Evolutionary conservation across 1,140 invertebrate species (phyloP).

Genomic region (Drosophila sp.): DNA sequence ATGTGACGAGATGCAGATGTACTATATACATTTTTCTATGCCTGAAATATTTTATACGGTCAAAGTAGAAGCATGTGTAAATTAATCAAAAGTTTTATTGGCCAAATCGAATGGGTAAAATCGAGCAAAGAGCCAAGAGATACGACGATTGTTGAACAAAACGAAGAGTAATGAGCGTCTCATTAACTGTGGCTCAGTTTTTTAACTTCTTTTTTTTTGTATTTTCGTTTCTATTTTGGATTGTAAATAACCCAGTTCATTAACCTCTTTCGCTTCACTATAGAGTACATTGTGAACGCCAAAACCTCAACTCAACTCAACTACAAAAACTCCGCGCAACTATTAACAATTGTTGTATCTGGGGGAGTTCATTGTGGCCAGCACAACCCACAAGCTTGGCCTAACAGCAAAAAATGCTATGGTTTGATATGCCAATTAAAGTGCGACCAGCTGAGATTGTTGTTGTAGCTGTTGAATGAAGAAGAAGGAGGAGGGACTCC

Average conservation of each 20-base stretch:
- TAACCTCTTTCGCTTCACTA: slow-evolving; percentile 51
- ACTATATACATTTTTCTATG: slow-evolving; percentile 47
- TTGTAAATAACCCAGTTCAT: slow-evolving; percentile 75
- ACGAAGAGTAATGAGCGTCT: slow-evolving; percentile 71
- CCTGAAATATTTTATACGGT: slow-evolving; percentile 55
- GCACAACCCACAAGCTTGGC: slow-evolving; percentile 58
- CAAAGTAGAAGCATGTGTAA: slow-evolving; percentile 38
- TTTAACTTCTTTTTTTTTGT: slow-evolving; percentile 19
- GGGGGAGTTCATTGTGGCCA: slow-evolving; percentile 58
- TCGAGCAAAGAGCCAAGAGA: slow-evolving; percentile 15
- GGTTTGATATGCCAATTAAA: slow-evolving; percentile 79
- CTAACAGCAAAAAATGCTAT: slow-evolving; percentile 66
- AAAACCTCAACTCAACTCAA: slow-evolving; percentile 12
- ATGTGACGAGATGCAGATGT: slow-evolving; percentile 46
- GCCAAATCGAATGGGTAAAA: slow-evolving; percentile 30
- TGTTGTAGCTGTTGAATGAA: neutral
- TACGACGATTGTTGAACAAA: slow-evolving; percentile 36
- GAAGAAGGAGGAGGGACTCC: neutral
- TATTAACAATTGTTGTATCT: slow-evolving; percentile 70
- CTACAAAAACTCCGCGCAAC: slow-evolving; percentile 54
- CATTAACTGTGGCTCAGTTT: slow-evolving; percentile 54
- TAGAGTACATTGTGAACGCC: neutral
- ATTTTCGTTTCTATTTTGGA: slow-evolving; percentile 29
- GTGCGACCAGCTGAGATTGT: slow-evolving; percentile 61
- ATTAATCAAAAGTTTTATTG: slow-evolving; percentile 62